Evolutionary conservation across 2,888 invertebrate genomes (phyloP).

Genomic region (Punctoribates punctum): DNA sequence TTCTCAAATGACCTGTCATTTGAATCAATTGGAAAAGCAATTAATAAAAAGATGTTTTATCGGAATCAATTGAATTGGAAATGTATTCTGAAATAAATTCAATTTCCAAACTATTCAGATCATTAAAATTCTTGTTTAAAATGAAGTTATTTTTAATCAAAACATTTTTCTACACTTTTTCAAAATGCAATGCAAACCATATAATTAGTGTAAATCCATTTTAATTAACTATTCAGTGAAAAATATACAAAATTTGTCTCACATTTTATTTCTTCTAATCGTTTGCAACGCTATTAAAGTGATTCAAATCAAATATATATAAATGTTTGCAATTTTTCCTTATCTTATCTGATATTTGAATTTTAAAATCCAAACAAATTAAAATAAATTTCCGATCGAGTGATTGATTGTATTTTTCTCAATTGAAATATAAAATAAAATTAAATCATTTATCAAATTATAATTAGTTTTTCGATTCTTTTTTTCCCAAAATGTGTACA

Average conservation of each 20-base stretch:
- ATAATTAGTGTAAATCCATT: neutral
- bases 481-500: neutral
- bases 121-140: neutral
- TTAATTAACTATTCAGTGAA: neutral
- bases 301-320: no score
- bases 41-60: no score
- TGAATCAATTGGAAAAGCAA: no score
- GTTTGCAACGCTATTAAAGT: no score
- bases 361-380: neutral
- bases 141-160: neutral
- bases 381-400: neutral
- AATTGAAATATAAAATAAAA: slow-evolving; percentile 16
- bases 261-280: neutral
- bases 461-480: neutral
- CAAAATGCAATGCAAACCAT: neutral
- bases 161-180: neutral
- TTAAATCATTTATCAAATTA: slow-evolving; percentile 6
- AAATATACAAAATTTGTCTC: neutral
- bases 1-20: no score
- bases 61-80: no score
- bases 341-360: no score
- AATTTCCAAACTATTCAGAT: no score
- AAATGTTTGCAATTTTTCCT: no score
- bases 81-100: no score
- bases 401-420: slow-evolving; percentile 4